phyloP scores from a whole-genome alignment of 2,888 invertebrate genomes.

The Caenorhabditis uteleia region DNA sequence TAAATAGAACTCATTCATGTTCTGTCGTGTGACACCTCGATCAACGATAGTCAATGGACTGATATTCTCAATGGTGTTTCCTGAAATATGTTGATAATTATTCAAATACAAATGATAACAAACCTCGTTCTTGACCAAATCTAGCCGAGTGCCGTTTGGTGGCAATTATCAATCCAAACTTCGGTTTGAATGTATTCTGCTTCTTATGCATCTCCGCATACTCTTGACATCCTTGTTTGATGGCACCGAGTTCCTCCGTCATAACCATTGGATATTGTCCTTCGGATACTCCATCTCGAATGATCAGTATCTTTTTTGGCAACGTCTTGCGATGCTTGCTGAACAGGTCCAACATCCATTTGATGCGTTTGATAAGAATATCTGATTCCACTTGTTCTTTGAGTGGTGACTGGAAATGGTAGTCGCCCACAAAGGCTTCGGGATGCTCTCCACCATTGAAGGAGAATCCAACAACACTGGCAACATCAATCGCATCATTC shows the following conservation, averaged over 20 bases:
- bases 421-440: slow-evolving; percentile 46
- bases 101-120: too few relatives aligned
- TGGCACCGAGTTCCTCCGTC: slow-evolving; percentile 21
- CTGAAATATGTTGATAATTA: too few relatives aligned
- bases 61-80: slow-evolving; percentile 33
- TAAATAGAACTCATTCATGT: slow-evolving; percentile 53
- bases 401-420: slow-evolving; percentile 37
- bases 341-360: slow-evolving; percentile 36
- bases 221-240: slow-evolving; percentile 29
- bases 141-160: slow-evolving; percentile 59
- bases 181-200: slow-evolving; percentile 34
- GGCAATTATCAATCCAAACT: slow-evolving; percentile 51
- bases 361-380: slow-evolving; percentile 24
- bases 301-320: slow-evolving; percentile 35
- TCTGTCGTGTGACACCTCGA: slow-evolving; percentile 37
- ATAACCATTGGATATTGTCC: slow-evolving; percentile 46
- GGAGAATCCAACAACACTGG: slow-evolving; percentile 41
- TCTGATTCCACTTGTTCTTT: slow-evolving; percentile 35
- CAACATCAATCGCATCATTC: slow-evolving; percentile 11
- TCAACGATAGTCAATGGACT: slow-evolving; percentile 51
- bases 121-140: slow-evolving; percentile 22
- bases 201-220: neutral
- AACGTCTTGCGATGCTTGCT: slow-evolving; percentile 6
- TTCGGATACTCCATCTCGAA: slow-evolving; percentile 52
- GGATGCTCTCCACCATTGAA: slow-evolving; percentile 36